Evolutionary conservation across 1,140 invertebrate genomes (phyloP).

Genomic region (Diuraphis noxia): DNA sequence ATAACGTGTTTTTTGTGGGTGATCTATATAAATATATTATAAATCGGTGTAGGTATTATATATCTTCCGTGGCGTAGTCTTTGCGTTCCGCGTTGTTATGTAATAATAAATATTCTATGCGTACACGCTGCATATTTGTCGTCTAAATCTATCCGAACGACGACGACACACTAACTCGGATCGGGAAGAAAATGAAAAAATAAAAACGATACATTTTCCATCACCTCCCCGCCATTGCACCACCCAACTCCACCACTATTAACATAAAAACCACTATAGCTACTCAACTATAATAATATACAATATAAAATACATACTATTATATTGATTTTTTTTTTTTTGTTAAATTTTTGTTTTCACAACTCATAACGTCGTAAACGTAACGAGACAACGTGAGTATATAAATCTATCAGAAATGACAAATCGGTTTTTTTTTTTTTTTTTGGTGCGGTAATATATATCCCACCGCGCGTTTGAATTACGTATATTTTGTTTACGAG

Average conservation of each 20-base stretch:
- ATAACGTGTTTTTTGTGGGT: neutral
- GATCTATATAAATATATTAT: neutral
- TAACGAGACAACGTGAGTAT: neutral
- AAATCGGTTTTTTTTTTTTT: neutral
- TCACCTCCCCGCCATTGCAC: neutral
- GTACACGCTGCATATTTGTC: neutral
- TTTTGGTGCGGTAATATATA: neutral
- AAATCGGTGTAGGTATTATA: neutral
- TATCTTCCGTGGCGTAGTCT: neutral
- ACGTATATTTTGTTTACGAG: neutral
- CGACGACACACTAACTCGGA: no score
- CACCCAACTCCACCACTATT: no score
- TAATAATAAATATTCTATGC: neutral
- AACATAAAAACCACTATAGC: neutral
- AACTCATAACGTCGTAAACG: neutral
- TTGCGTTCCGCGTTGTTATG: neutral
- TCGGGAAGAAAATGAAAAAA: neutral
- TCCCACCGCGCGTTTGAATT: neutral
- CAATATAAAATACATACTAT: neutral
- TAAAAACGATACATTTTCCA: neutral
- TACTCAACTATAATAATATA: neutral
- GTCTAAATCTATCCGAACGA: neutral
- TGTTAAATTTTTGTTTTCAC: slow-evolving; percentile 1
- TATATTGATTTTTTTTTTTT: neutral
- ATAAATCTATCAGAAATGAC: neutral